A percentile compares a stretch with the other conserved stretches of the same genome.
Conservation (phyloP, 2,888 invertebrate genomes). For the Drosophila antonietae region DNA sequence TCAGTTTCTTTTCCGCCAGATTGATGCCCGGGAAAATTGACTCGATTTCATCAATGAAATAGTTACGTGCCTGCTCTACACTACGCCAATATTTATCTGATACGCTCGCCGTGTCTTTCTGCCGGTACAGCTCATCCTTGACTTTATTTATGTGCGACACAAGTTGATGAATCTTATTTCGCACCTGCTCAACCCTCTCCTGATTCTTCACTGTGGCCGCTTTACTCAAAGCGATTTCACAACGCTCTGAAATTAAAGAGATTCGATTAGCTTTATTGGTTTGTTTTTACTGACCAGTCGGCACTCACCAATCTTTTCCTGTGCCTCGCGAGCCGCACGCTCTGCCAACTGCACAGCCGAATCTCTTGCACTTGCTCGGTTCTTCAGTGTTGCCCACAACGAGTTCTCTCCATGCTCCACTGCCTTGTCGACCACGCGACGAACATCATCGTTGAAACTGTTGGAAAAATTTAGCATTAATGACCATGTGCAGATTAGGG, state of each 20-base stretch:
- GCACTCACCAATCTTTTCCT: conserved; percentile 86
- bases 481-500: background rate
- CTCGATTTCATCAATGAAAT: conserved; percentile 88
- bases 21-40: conserved; percentile 90
- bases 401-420: conserved; percentile 87
- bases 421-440: conserved; percentile 87
- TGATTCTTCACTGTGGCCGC: conserved; percentile 74
- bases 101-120: conserved; percentile 87
- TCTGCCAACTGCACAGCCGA: conserved; percentile 86
- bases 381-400: conserved; percentile 86
- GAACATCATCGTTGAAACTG: conserved; percentile 85
- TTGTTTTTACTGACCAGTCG: accelerated
- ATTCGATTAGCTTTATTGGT: background rate
- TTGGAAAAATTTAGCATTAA: background rate
- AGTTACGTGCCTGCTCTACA: conserved; percentile 87
- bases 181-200: conserved; percentile 85
- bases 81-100: conserved; percentile 93
- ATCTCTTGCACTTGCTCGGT: conserved; percentile 87
- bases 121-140: conserved; percentile 87
- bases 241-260: conserved; percentile 70
- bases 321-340: conserved; percentile 87
- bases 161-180: conserved; percentile 86
- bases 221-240: conserved; percentile 81
- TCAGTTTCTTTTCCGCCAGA: conserved; percentile 88
- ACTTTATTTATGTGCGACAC: conserved; percentile 87